These are phyloP conservation scores for Rhipidura dahli DNA, from an alignment of 2,113 vertebrate species.

Conservation along the genomic window DNA sequence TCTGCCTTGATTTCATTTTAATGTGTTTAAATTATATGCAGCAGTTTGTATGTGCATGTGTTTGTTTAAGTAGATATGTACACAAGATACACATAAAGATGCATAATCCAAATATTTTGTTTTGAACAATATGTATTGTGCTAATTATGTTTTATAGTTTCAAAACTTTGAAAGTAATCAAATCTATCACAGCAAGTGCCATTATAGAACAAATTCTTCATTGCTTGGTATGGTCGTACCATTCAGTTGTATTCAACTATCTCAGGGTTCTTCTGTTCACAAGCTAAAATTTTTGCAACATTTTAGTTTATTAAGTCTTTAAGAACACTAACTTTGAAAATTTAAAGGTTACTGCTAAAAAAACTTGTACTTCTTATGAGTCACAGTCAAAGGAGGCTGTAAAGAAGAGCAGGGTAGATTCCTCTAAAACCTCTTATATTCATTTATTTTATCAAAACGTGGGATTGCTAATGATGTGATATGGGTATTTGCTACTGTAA, in stretches of 20 bases:
- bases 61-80: not conserved
- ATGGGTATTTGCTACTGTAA: not conserved
- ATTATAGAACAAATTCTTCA: not conserved
- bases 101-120: not conserved
- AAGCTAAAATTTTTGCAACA: not conserved
- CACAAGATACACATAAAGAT: not conserved
- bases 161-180: not conserved
- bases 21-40: not conserved
- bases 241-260: not conserved
- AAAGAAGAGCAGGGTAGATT: not conserved
- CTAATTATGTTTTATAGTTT: not conserved
- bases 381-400: not conserved
- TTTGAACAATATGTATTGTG: not conserved
- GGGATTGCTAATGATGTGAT: not conserved
- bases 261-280: not conserved
- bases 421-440: not conserved
- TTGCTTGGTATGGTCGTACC: not conserved
- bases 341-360: not conserved
- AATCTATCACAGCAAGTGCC: not conserved
- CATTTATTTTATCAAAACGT: rapidly evolving
- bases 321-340: not conserved
- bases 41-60: not conserved
- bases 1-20: not conserved
- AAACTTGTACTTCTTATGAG: not conserved
- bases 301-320: not conserved